phyloP scores from a whole-genome alignment of 2,888 invertebrate genomes.

The Lypha dubia region DNA sequence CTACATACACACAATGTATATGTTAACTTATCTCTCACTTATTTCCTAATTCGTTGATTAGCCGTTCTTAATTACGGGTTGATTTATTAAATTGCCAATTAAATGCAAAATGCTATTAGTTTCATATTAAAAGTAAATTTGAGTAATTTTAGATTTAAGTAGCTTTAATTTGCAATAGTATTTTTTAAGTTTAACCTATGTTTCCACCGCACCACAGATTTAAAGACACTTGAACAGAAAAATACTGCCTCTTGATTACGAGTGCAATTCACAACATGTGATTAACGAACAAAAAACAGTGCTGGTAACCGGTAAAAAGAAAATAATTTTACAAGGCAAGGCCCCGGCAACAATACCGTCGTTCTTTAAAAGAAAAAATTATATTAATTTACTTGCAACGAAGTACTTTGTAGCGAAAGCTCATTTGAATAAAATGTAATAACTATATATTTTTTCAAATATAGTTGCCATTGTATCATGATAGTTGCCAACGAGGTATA shows the following conservation, averaged over 20 bases:
- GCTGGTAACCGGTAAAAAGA: neutral
- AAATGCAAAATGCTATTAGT: too few species aligned
- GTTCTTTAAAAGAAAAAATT: too few species aligned
- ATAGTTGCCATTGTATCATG: too few species aligned
- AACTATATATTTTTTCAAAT: too few species aligned
- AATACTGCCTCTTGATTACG: slow-evolving; percentile 28
- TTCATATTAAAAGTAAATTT: neutral
- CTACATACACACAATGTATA: slow-evolving; percentile 24
- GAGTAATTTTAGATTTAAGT: slow-evolving; percentile 1
- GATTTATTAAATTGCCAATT: neutral
- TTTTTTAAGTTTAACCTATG: slow-evolving; percentile 55
- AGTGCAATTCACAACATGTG: slow-evolving; percentile 35
- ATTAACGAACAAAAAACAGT: neutral
- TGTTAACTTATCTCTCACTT: slow-evolving; percentile 25
- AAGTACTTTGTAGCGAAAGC: too few species aligned
- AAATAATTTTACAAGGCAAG: too few species aligned
- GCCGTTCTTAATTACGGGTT: neutral
- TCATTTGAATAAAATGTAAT: too few species aligned
- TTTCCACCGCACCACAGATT: slow-evolving; percentile 54
- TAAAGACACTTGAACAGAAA: slow-evolving; percentile 27
- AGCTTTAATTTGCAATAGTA: slow-evolving; percentile 33
- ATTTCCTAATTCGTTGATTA: slow-evolving; percentile 34
- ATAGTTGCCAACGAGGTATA: too few species aligned
- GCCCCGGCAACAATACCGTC: too few species aligned
- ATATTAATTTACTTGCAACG: too few species aligned